Conservation (phyloP, 2,113 vertebrate species). For the Mastomys natalensis region DNA sequence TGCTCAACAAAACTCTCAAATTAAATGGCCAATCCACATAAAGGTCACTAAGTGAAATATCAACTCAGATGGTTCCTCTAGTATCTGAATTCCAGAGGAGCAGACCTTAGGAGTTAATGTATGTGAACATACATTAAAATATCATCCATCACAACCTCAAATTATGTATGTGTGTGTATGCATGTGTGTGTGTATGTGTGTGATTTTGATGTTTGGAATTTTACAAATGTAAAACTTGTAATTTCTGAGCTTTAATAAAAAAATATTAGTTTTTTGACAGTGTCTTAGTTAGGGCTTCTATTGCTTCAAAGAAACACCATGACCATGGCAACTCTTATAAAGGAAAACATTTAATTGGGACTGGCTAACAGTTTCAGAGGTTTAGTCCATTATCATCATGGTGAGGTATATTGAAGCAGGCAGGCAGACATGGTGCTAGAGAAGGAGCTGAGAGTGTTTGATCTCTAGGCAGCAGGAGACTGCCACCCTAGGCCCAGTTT, state of each 20-base stretch:
- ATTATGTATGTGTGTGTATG: background rate
- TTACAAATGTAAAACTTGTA: background rate
- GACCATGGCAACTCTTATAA: background rate
- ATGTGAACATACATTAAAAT: background rate
- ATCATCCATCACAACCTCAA: background rate
- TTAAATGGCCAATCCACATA: background rate
- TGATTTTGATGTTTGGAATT: background rate
- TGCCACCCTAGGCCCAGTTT: background rate
- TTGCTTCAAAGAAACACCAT: background rate
- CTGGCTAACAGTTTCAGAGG: background rate
- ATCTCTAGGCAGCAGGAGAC: background rate
- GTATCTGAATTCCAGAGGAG: background rate
- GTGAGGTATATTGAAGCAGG: background rate
- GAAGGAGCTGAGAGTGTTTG: background rate
- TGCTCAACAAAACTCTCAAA: background rate
- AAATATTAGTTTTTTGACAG: background rate
- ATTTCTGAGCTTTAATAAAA: slow-evolving; percentile 26
- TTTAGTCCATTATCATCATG: background rate
- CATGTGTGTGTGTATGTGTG: background rate
- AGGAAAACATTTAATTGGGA: background rate
- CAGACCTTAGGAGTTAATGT: background rate
- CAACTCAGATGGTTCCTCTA: background rate
- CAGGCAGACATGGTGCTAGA: background rate
- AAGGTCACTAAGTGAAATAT: background rate
- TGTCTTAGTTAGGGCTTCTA: background rate